Evolutionary conservation across 1,140 invertebrate genomes (phyloP).

Genomic region (Pseudobourletiella spinata): DNA sequence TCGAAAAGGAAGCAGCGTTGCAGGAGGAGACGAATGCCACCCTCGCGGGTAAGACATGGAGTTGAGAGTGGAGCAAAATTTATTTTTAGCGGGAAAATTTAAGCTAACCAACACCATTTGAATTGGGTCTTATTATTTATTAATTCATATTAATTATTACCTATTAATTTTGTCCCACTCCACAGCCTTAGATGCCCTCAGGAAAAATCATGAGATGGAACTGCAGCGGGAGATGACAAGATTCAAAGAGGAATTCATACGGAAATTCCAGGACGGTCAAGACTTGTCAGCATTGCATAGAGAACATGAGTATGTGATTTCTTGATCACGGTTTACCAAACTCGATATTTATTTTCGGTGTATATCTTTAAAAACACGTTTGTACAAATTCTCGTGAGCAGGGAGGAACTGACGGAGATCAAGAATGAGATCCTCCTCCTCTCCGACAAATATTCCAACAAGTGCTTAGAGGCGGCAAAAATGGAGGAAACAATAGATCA

Average conservation of each 20-base stretch:
- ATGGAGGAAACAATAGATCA: constrained; percentile 25
- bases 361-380: background rate
- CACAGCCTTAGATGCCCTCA: constrained; percentile 79
- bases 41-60: constrained; percentile 40
- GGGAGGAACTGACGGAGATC: constrained; percentile 72
- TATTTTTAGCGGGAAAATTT: too few relatives aligned
- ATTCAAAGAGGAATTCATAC: constrained; percentile 70
- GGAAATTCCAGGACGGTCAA: constrained; percentile 56
- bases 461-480: constrained; percentile 54
- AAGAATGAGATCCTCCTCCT: constrained; percentile 75
- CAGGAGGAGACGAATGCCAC: constrained; percentile 74
- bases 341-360: background rate
- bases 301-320: constrained; percentile 48
- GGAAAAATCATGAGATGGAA: constrained; percentile 84
- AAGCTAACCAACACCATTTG: too few relatives aligned
- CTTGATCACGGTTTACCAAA: background rate
- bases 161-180: too few relatives aligned
- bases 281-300: constrained; percentile 49
- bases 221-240: constrained; percentile 76
- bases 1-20: constrained; percentile 78
- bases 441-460: constrained; percentile 81
- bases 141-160: too few relatives aligned
- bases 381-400: constrained; percentile 40
- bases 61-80: too few relatives aligned
- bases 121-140: too few relatives aligned